These are phyloP conservation scores for Mactromeris polynyma DNA, from an alignment of 2,888 invertebrate genomes.

Conservation along the genomic window DNA sequence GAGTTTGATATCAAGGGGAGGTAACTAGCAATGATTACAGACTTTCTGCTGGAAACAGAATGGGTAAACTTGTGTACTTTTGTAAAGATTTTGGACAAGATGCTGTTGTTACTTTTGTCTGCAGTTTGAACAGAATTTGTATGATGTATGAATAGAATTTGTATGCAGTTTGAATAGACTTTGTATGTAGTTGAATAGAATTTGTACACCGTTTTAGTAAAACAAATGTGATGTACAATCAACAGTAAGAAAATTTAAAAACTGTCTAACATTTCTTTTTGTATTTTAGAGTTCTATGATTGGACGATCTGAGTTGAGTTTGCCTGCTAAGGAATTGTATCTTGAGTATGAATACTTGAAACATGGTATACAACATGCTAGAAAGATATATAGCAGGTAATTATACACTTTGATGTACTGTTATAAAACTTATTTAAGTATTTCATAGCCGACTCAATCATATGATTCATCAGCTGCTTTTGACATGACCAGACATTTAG, in stretches of 20 bases:
- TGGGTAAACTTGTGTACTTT: not conserved
- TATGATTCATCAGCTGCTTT: too few relatives aligned
- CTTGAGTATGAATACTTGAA: slow-evolving; percentile 71
- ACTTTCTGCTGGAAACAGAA: not conserved
- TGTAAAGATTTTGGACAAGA: not conserved
- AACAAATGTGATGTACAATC: too few relatives aligned
- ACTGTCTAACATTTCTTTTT: not conserved
- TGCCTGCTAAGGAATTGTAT: slow-evolving; percentile 74
- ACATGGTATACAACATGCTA: slow-evolving; percentile 66
- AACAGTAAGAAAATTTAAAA: not conserved
- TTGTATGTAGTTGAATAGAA: too few relatives aligned
- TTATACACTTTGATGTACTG: too few relatives aligned
- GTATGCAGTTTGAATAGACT: not conserved
- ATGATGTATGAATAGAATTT: too few relatives aligned
- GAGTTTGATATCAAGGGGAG: not conserved
- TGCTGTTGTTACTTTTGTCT: not conserved
- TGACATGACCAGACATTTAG: too few relatives aligned
- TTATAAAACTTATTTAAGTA: too few relatives aligned
- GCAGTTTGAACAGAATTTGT: not conserved
- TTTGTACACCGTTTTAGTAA: not conserved
- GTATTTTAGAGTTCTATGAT: slow-evolving; percentile 64
- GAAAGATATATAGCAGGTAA: slow-evolving; percentile 71
- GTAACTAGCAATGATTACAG: not conserved
- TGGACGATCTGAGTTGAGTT: slow-evolving; percentile 61
- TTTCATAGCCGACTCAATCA: too few relatives aligned